Base-by-base conservation (phyloP, 2,797 vertebrate species). In the Anomalospiza imberbis region DNA sequence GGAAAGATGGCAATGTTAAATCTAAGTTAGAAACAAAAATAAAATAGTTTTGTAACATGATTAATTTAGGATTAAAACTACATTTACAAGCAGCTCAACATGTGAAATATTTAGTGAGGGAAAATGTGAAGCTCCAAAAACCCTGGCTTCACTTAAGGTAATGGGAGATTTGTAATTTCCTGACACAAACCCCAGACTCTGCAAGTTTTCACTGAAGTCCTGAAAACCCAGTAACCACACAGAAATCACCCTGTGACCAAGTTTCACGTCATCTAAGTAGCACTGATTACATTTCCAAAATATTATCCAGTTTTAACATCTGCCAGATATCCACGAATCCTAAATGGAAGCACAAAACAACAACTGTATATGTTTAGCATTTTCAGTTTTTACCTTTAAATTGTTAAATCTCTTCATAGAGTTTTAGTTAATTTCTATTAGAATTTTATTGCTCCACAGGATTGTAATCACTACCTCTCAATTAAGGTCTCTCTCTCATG, bases 31-130 rank as follows among this genome's bases (percentile, higher is more conserved):
- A 85, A 94, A 83, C 10, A 79, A 51, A 65, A 74, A 34, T 17
- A 74, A 65, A 74, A 42, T 10, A 66, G 13, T 36, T 88, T 21
- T 9, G 8, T 48, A 71, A 55, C 4, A 18, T 1, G 2, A 58
- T 38, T 70, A 45, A 60, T 66, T 78, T 48, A 88, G 53, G 6
- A 77, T 88, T 74, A 63, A 38, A 77, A 50, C 21, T 53, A 67
- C 7, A 12, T 65, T 75, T 66, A 76, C 28, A 92, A 72, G 20
- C 17, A 89, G 28, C 14, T 81, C 13, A 66, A 68, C 10, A 40
- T 0, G 0, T 0, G 1, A 72, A 74, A 53, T 61, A 75, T 22
- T 78, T 68, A 60, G 6, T 5, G 7, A 91, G 29, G 17, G 5
- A 70, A 72, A 86, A 31, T 38, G 13, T 75, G 72, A 17, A 67